Conservation (phyloP, 2,888 invertebrate species). For the Pharmacophagus antenor region DNA sequence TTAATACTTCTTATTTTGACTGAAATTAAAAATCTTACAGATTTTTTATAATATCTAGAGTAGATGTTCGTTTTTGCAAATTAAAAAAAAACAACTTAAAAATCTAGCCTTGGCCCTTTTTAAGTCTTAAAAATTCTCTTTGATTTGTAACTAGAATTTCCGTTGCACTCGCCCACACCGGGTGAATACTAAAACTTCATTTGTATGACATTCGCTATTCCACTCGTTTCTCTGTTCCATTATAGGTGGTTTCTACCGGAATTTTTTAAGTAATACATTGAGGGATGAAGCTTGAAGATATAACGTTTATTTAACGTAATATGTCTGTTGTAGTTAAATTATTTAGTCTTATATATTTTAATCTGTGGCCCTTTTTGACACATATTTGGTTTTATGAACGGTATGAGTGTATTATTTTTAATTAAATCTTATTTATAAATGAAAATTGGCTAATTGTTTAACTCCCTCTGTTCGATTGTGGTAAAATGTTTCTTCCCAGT, state of each 20-base stretch:
- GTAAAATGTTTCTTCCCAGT: not conserved
- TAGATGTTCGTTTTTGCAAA: conserved; percentile 6
- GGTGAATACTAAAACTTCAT: conserved; percentile 43
- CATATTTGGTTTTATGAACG: too few relatives aligned
- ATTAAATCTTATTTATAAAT: too few relatives aligned
- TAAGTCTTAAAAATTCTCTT: conserved; percentile 29
- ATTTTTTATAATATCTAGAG: too few relatives aligned
- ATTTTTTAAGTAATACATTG: conserved; percentile 37
- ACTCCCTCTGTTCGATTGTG: too few relatives aligned
- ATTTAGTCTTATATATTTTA: too few relatives aligned
- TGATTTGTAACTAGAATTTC: conserved; percentile 35
- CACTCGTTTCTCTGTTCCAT: conserved; percentile 34
- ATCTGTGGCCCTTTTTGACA: too few relatives aligned
- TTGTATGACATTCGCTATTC: conserved; percentile 41
- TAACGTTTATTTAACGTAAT: conserved; percentile 2
- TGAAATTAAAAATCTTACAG: too few relatives aligned
- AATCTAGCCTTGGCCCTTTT: conserved; percentile 11
- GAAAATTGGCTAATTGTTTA: too few relatives aligned
- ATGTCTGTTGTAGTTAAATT: too few relatives aligned
- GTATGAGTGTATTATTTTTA: too few relatives aligned
- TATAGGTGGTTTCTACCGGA: conserved; percentile 37
- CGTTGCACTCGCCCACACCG: conserved; percentile 38
- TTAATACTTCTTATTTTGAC: too few relatives aligned
- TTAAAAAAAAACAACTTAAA: conserved; percentile 14
- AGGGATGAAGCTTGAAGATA: conserved; percentile 22